These are phyloP conservation scores for Salvator merianae DNA, from an alignment of 2,113 vertebrate species.

Conservation along the genomic window DNA sequence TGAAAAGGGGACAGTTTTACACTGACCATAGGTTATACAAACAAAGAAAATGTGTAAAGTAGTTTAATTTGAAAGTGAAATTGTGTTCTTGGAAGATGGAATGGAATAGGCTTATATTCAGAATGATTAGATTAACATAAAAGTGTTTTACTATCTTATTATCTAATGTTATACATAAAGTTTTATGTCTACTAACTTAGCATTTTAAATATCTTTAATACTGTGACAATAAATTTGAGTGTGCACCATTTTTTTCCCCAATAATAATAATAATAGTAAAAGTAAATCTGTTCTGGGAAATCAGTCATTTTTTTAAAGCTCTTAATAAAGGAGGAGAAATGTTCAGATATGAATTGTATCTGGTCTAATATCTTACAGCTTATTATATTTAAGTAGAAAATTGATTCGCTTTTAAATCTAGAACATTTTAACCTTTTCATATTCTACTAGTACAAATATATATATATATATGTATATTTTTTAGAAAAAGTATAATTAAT, in stretches of 20 bases:
- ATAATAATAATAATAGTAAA: slow-evolving; percentile 51
- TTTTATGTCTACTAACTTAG: slow-evolving; percentile 60
- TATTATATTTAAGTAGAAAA: slow-evolving; percentile 45
- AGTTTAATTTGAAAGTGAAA: slow-evolving; percentile 52
- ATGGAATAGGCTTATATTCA: slow-evolving; percentile 41
- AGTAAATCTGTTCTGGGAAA: slow-evolving; percentile 51
- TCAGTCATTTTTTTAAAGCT: slow-evolving; percentile 53
- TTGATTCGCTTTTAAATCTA: slow-evolving; percentile 39
- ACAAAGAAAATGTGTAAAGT: slow-evolving; percentile 30
- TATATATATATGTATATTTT: too few relatives aligned
- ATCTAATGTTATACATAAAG: slow-evolving; percentile 61
- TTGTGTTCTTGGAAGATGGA: slow-evolving; percentile 34
- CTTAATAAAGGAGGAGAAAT: slow-evolving; percentile 50
- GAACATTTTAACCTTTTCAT: slow-evolving; percentile 18
- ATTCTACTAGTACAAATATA: slow-evolving; percentile 36
- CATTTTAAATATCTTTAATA: slow-evolving; percentile 63
- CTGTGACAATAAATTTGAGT: slow-evolving; percentile 56
- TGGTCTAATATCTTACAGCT: slow-evolving; percentile 15
- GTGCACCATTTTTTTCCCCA: slow-evolving; percentile 58
- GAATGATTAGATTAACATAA: slow-evolving; percentile 54
- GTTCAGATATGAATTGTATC: slow-evolving; percentile 23
- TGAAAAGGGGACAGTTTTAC: slow-evolving; percentile 9
- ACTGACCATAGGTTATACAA: slow-evolving; percentile 7
- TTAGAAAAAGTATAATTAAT: slow-evolving; percentile 29
- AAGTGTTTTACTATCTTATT: slow-evolving; percentile 64